A percentile compares a stretch with the other conserved stretches of the same genome.
Evolutionary conservation across 1,140 invertebrate genomes (phyloP).

Genomic region (Musca vetustissima): DNA sequence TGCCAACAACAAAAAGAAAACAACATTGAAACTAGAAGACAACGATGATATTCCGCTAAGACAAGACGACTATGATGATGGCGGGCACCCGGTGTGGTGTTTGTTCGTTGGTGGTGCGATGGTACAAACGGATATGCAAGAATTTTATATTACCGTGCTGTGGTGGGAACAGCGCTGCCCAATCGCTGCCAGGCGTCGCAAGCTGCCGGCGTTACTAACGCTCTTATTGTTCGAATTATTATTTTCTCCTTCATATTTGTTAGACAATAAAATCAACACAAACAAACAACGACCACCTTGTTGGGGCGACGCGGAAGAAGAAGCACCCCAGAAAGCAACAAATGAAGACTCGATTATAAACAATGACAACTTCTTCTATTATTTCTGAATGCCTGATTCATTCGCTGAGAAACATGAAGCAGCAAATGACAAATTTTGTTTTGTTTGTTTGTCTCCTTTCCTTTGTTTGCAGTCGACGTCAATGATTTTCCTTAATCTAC

Average conservation of each 20-base stretch:
- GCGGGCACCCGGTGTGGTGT: neutral
- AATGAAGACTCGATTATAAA: too few species aligned
- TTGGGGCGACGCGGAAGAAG: too few species aligned
- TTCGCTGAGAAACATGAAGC: slow-evolving; percentile 9
- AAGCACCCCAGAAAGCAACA: neutral
- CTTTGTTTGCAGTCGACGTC: too few species aligned
- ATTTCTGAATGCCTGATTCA: slow-evolving; percentile 6
- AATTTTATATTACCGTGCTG: neutral
- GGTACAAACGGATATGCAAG: slow-evolving; percentile 11
- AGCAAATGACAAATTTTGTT: neutral
- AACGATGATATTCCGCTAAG: neutral
- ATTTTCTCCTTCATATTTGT: neutral
- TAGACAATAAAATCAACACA: neutral
- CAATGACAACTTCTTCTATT: neutral
- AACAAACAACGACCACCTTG: neutral
- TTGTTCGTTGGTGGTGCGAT: neutral
- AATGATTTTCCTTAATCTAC: too few species aligned
- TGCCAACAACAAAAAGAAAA: neutral
- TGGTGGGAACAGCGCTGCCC: neutral
- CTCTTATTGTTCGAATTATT: neutral
- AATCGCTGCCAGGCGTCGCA: neutral
- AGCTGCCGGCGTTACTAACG: too few species aligned
- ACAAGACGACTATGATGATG: neutral
- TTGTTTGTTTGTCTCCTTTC: too few species aligned
- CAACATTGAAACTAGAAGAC: neutral